Evolutionary conservation across 2,797 vertebrate genomes (phyloP).

Genomic region (Gambelia wislizenii): DNA sequence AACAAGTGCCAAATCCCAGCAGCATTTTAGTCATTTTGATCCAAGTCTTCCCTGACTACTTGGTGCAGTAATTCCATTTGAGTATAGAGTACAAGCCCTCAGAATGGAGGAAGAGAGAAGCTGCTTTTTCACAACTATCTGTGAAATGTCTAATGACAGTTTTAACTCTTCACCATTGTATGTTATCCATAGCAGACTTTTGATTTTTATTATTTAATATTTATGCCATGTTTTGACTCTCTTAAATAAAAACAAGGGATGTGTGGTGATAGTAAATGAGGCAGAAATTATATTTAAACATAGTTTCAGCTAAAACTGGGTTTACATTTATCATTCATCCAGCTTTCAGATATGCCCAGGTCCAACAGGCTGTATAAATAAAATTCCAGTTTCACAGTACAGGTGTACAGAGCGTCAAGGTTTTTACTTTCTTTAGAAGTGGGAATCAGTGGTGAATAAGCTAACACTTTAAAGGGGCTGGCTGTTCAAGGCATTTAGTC

Average conservation of each 20-base stretch:
- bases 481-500: no score
- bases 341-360: neutral
- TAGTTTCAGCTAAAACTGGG: neutral
- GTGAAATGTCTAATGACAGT: neutral
- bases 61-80: neutral
- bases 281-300: neutral
- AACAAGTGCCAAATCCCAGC: fast-evolving
- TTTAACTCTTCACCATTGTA: neutral
- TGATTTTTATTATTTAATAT: neutral
- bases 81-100: neutral
- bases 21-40: neutral
- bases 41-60: neutral
- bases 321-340: neutral
- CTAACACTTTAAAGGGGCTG: no score
- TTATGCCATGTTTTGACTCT: neutral
- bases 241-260: constrained; percentile 1
- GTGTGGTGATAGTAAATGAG: neutral
- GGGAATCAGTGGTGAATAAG: neutral
- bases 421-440: neutral
- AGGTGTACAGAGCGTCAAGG: neutral
- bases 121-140: neutral
- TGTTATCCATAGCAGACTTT: neutral
- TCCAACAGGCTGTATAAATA: neutral
- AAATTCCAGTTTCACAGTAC: neutral
- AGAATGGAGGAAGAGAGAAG: neutral